Conservation (phyloP, 2,888 invertebrate genomes). For the Trisateles emortualis region DNA sequence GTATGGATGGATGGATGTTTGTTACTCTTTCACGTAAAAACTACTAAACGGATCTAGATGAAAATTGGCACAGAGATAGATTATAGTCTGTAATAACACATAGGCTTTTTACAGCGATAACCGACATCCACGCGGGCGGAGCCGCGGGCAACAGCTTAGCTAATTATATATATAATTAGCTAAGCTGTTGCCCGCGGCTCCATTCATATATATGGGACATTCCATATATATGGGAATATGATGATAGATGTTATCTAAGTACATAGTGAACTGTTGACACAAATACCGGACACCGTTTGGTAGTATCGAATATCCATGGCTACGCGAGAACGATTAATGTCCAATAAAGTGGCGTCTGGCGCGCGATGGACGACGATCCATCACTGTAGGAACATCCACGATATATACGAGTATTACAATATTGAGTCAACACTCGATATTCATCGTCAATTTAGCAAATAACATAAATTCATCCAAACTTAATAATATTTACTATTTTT, state of each 20-base stretch:
- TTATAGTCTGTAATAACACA: no score
- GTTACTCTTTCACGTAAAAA: no score
- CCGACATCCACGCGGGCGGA: no score
- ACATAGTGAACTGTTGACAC: conserved; percentile 12
- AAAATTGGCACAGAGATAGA: no score
- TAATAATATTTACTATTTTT: no score
- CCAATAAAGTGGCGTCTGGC: conserved; percentile 44
- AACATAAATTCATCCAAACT: no score
- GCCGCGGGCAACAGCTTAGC: no score
- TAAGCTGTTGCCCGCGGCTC: no score
- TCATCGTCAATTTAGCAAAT: background rate
- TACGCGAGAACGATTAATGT: conserved; percentile 45
- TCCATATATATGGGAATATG: conserved; percentile 8
- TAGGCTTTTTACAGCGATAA: no score
- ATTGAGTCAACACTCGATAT: conserved; percentile 28
- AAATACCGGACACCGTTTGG: conserved; percentile 22
- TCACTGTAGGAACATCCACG: conserved; percentile 35
- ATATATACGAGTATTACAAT: conserved; percentile 20
- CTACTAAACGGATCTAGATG: no score
- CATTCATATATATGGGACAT: no score
- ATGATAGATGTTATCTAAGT: conserved; percentile 16
- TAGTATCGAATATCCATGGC: conserved; percentile 44
- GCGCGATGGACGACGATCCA: conserved; percentile 44
- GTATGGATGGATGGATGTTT: background rate
- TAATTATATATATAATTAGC: no score